Conservation (phyloP, 2,888 invertebrate species). For the Hypena proboscidalis region DNA sequence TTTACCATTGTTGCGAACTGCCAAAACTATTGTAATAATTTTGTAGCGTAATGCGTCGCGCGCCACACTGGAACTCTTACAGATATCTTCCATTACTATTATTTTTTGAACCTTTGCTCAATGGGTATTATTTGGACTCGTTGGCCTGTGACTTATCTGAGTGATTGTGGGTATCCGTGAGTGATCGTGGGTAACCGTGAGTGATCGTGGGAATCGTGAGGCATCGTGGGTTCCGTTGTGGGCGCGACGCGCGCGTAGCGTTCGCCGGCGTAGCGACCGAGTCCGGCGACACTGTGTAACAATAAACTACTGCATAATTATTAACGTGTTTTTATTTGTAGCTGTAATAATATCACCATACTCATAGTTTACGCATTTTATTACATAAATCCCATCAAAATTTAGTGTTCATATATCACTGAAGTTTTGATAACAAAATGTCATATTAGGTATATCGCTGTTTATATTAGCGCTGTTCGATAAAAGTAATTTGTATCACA, state of each 20-base stretch:
- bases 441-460: too few relatives aligned
- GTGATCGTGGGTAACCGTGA: too few relatives aligned
- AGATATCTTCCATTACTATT: constrained; percentile 12
- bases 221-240: constrained; percentile 41
- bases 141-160: constrained; percentile 21
- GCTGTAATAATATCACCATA: too few relatives aligned
- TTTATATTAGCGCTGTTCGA: too few relatives aligned
- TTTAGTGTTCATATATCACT: too few relatives aligned
- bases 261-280: constrained; percentile 59
- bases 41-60: constrained; percentile 62
- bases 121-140: constrained; percentile 12
- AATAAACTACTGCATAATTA: constrained; percentile 83
- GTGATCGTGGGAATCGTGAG: too few relatives aligned
- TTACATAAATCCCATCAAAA: too few relatives aligned
- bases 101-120: constrained; percentile 25
- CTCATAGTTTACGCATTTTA: too few relatives aligned
- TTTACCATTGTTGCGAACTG: constrained; percentile 84
- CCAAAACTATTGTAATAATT: constrained; percentile 82
- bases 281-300: constrained; percentile 70
- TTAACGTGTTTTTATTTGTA: constrained; percentile 42
- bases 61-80: constrained; percentile 41
- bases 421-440: too few relatives aligned
- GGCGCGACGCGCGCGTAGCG: constrained; percentile 46
- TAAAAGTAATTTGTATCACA: too few relatives aligned
- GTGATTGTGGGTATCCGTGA: too few relatives aligned